A percentile compares a stretch with the other conserved stretches of the same genome.
Evolutionary conservation across 2,797 vertebrate species (phyloP).

Genomic region (Melanotaenia nigrans): DNA sequence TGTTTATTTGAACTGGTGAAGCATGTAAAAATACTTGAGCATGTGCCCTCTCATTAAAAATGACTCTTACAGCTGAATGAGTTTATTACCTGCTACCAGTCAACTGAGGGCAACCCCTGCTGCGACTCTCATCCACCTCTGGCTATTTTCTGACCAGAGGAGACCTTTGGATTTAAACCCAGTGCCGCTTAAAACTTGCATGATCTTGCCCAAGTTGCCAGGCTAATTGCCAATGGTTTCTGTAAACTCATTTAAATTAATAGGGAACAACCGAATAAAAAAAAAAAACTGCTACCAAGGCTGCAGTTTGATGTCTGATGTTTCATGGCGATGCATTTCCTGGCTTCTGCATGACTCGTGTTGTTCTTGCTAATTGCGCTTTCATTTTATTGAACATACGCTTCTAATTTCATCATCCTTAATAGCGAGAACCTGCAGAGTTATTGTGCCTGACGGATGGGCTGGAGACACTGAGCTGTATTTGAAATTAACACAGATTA

Average conservation of each 20-base stretch:
- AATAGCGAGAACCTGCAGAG: slow-evolving; percentile 57
- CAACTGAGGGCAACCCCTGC: slow-evolving; percentile 58
- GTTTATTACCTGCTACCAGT: slow-evolving; percentile 60
- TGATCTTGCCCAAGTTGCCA: slow-evolving; percentile 28
- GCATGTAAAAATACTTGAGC: slow-evolving; percentile 52
- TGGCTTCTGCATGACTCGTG: slow-evolving; percentile 64
- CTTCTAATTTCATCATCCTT: slow-evolving; percentile 69
- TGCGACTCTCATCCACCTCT: slow-evolving; percentile 58
- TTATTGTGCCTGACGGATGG: slow-evolving; percentile 59
- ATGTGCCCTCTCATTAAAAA: slow-evolving; percentile 62
- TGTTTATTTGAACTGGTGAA: slow-evolving; percentile 39
- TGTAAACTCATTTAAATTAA: slow-evolving; percentile 62
- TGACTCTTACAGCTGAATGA: slow-evolving; percentile 67
- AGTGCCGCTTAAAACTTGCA: slow-evolving; percentile 43
- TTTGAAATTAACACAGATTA: slow-evolving; percentile 50
- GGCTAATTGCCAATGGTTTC: slow-evolving; percentile 42
- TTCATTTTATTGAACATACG: slow-evolving; percentile 75
- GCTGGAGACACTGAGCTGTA: slow-evolving; percentile 52
- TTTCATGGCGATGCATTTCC: slow-evolving; percentile 56
- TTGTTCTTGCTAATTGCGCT: slow-evolving; percentile 72
- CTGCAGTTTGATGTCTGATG: slow-evolving; percentile 38
- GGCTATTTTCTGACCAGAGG: slow-evolving; percentile 53
- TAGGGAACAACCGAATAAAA: slow-evolving; percentile 47
- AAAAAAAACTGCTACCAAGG: slow-evolving; percentile 25
- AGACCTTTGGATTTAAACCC: slow-evolving; percentile 55